Evolutionary conservation across 2,113 vertebrate species (phyloP).

Genomic region (Cervus canadensis): DNA sequence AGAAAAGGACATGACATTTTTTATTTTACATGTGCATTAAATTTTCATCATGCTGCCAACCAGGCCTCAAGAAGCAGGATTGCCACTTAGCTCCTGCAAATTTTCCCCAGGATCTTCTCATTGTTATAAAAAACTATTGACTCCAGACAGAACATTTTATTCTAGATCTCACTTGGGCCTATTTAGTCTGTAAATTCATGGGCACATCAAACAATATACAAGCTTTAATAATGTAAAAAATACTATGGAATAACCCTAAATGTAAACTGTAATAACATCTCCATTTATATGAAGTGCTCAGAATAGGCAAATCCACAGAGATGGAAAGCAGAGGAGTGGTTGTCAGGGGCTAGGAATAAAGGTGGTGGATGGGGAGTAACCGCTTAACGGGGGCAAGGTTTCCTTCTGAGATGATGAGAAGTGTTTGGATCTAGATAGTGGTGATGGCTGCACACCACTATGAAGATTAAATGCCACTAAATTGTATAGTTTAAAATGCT

Average conservation of each 20-base stretch:
- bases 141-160: not conserved
- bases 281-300: not conserved
- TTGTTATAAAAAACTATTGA: not conserved
- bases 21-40: not conserved
- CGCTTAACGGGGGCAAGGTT: not conserved
- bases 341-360: not conserved
- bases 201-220: not conserved
- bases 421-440: not conserved
- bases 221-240: not conserved
- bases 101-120: not conserved
- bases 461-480: not conserved
- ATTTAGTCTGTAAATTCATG: not conserved
- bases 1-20: not conserved
- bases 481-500: rapidly evolving
- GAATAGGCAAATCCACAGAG: not conserved
- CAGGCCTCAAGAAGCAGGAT: not conserved
- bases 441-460: too few species aligned
- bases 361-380: too few species aligned
- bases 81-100: not conserved
- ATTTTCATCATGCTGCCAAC: not conserved
- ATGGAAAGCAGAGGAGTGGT: not conserved
- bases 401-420: not conserved
- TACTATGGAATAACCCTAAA: not conserved
- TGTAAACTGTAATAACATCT: not conserved
- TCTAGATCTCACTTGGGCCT: not conserved